These are phyloP conservation scores for Drosophila watanabei DNA, from an alignment of 1,140 invertebrate species.

Conservation along the genomic window DNA sequence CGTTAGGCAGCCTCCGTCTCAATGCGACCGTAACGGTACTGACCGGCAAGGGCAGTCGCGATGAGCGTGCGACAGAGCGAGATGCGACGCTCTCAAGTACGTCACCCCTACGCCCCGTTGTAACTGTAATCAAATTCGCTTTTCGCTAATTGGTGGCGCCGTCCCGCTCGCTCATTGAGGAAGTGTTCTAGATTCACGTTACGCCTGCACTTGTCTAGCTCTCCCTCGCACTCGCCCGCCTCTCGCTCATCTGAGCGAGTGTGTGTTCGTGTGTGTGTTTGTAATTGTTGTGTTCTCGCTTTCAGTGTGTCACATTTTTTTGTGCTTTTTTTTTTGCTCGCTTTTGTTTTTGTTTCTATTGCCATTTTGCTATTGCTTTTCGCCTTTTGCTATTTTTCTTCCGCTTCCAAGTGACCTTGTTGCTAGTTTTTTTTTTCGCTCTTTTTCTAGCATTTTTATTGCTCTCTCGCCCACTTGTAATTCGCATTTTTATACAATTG, in stretches of 20 bases:
- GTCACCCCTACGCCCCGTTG: constrained; percentile 53
- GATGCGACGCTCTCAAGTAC: constrained; percentile 45
- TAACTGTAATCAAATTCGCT: constrained; percentile 82
- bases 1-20: constrained; percentile 62
- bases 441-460: constrained; percentile 52
- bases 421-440: constrained; percentile 51
- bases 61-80: constrained; percentile 4
- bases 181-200: constrained; percentile 74
- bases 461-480: constrained; percentile 70
- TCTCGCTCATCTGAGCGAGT: constrained; percentile 10
- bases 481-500: constrained; percentile 76
- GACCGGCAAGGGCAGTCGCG: constrained; percentile 7
- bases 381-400: constrained; percentile 72
- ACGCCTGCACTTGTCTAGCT: constrained; percentile 66
- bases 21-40: constrained; percentile 44
- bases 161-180: constrained; percentile 52
- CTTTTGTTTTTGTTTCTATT: constrained; percentile 69
- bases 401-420: constrained; percentile 80
- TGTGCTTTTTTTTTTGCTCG: constrained; percentile 26
- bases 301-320: constrained; percentile 77
- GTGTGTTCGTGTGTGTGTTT: neutral
- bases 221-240: neutral
- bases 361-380: constrained; percentile 39
- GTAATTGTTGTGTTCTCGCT: constrained; percentile 53
- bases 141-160: constrained; percentile 69